Evolutionary conservation across 1,140 invertebrate genomes (phyloP), one percentile per base, ranked within the genome.

Genomic region (Zaprionus vittiger): DNA sequence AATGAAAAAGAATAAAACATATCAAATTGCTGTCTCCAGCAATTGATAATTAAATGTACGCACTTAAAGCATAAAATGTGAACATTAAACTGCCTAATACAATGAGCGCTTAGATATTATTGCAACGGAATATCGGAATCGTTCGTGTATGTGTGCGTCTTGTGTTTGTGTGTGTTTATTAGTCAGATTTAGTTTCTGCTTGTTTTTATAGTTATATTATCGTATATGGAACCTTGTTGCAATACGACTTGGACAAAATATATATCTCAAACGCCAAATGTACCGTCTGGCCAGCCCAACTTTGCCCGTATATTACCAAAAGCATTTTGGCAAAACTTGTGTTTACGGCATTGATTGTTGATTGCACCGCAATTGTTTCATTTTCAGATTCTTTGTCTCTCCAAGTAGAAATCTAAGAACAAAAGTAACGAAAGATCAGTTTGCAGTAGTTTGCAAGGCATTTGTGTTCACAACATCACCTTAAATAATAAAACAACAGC

Each of bases 111-210:
- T 71, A 65, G 44, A 20, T 63, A 24, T 59, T 26, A 71, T 71
- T 52, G 44, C 54, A 65, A 14, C 44, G 61, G 68, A 66, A 55
- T 60, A 55, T 76, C 62, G 55, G 38, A 62, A 59, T 72, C 22
- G 55, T 47, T 72, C 14, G 61, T 70, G 60, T 62, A 57, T 69
- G 65, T 70, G 49, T 62, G n/a, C 5, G 7, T 34, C 17, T 41
- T 54, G 57, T 67, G 37, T 55, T 49, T 67, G 56, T 73, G 55
- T 76, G 73, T 72, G 69, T 60, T 49, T 71, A 72, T 76, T 72
- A 65, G 61, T 72, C 68, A 72, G 71, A 65, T 63, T 64, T 44
- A 71, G 54, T 76, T 60, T 65, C 37, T 60, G 28, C 47, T 47
- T 47, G 28, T 70, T 60, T 66, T 66, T 75, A 55, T 68, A 68